Evolutionary conservation across 2,888 invertebrate genomes (phyloP).

Genomic region (Gastracanthus pulcherrimus): DNA sequence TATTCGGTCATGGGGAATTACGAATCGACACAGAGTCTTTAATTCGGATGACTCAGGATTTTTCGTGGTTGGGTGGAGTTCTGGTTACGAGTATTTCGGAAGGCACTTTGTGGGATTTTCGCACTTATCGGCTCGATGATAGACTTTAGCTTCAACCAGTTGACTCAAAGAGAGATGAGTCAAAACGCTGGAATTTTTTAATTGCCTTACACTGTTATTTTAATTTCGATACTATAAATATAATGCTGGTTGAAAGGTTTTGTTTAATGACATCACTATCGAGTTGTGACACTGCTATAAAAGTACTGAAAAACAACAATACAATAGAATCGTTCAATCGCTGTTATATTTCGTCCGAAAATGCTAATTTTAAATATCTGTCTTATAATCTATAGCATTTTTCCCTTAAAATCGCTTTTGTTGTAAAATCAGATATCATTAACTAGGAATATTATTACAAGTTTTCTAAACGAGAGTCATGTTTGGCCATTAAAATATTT

Average conservation of each 20-base stretch:
- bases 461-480: neutral
- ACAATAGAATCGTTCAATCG: neutral
- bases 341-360: neutral
- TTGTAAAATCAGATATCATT: too few relatives aligned
- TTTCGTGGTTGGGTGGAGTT: too few relatives aligned
- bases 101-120: too few relatives aligned
- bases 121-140: too few relatives aligned
- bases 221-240: constrained; percentile 1
- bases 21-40: too few relatives aligned
- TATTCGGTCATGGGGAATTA: too few relatives aligned
- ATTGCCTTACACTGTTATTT: neutral
- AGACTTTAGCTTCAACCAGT: too few relatives aligned
- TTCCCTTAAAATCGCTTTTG: neutral
- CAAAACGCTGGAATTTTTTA: neutral
- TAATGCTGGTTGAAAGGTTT: neutral
- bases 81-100: too few relatives aligned
- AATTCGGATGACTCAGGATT: too few relatives aligned
- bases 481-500: neutral
- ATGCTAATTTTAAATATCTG: neutral
- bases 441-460: too few relatives aligned
- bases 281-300: neutral
- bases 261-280: constrained; percentile 2
- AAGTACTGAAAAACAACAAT: neutral
- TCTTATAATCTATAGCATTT: neutral
- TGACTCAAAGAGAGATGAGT: neutral